A percentile compares a stretch with the other conserved stretches of the same genome.
These are phyloP conservation scores for Drosophila ambigua DNA, from an alignment of 1,140 invertebrate species.

Conservation along the genomic window DNA sequence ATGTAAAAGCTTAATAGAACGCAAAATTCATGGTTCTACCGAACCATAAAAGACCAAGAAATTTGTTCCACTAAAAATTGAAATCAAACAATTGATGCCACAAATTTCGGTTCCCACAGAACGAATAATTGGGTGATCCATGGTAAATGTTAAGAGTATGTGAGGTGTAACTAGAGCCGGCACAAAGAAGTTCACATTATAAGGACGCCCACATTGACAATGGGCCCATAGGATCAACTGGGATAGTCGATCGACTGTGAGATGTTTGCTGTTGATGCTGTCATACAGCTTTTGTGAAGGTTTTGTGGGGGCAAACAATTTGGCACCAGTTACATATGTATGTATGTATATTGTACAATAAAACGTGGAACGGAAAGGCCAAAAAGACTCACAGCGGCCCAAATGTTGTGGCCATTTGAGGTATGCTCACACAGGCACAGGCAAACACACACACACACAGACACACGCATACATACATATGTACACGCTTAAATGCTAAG, in stretches of 20 bases:
- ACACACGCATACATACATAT: not conserved
- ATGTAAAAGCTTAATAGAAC: too few relatives aligned
- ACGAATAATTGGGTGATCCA: too few relatives aligned
- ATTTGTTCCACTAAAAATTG: too few relatives aligned
- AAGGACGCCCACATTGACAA: constrained; percentile 49
- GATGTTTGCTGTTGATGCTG: constrained; percentile 61
- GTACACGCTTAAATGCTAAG: constrained; percentile 9
- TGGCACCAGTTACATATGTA: constrained; percentile 60
- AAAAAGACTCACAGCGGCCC: constrained; percentile 67
- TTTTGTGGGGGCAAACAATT: constrained; percentile 77
- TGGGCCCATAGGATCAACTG: constrained; percentile 1
- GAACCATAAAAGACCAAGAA: too few relatives aligned
- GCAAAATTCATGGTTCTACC: too few relatives aligned
- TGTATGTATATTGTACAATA: constrained; percentile 4
- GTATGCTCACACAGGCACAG: constrained; percentile 22
- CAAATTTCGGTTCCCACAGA: too few relatives aligned
- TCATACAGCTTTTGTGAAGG: constrained; percentile 45
- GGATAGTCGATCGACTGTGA: not conserved
- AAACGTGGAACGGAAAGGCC: constrained; percentile 72
- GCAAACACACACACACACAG: too few relatives aligned
- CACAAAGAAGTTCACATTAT: too few relatives aligned
- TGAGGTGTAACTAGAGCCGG: too few relatives aligned
- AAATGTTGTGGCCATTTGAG: constrained; percentile 71
- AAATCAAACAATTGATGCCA: too few relatives aligned
- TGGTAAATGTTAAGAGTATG: too few relatives aligned